These are phyloP conservation scores for Mormoops blainvillei DNA, from an alignment of 2,113 vertebrate species.

Conservation along the genomic window DNA sequence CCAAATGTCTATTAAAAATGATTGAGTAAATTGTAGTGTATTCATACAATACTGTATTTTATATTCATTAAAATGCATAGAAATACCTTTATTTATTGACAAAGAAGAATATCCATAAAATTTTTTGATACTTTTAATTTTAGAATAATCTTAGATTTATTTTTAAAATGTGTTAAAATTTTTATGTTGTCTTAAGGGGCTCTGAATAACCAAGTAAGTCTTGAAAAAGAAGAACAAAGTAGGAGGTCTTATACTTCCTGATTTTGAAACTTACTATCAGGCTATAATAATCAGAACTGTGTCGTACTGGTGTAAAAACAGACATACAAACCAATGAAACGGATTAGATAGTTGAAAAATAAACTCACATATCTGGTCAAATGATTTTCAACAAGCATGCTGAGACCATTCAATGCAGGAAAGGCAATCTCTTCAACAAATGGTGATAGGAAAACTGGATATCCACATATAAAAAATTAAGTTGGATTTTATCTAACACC, in stretches of 20 bases:
- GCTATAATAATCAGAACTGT: not conserved
- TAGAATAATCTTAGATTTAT: not conserved
- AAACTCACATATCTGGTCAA: not conserved
- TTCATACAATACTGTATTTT: not conserved
- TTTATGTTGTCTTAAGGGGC: not conserved
- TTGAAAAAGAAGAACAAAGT: not conserved
- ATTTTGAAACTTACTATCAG: not conserved
- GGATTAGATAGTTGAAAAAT: not conserved
- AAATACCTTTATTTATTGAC: not conserved
- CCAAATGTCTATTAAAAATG: not conserved
- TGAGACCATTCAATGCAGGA: no score
- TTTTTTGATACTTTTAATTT: not conserved
- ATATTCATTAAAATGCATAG: not conserved
- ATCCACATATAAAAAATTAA: no score
- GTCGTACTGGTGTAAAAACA: not conserved
- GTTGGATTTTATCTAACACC: no score
- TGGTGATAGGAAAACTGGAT: no score
- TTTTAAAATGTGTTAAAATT: not conserved
- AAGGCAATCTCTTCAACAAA: no score
- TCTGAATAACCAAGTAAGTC: not conserved
- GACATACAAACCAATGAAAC: not conserved
- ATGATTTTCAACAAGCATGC: not conserved
- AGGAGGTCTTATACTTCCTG: not conserved
- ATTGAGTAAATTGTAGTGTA: not conserved
- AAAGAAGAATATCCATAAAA: not conserved